Evolutionary conservation across 2,113 vertebrate genomes (phyloP), one percentile per base, ranked within the genome.

Genomic region (Brevimyrus niger): DNA sequence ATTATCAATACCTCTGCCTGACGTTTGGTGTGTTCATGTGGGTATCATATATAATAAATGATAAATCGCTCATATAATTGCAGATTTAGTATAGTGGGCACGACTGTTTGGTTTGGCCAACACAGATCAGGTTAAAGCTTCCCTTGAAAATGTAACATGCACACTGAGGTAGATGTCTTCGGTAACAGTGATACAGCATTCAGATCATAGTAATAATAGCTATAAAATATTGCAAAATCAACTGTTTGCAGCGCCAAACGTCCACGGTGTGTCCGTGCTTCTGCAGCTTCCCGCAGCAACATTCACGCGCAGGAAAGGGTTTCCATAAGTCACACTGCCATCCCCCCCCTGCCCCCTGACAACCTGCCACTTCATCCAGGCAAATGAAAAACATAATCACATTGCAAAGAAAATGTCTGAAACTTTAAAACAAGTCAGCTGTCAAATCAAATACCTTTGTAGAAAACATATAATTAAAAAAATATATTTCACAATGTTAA

Each of bases 91-190:
- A 87, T 46, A 58, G 44, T 38, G 73, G 50, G 48, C 69, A 87
- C 85, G 42, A n/a, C 50, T 38, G 87, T 27, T 50, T 42, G 38
- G 23, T 69, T 73, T 48, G 73, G 51, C 65, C 48, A 44, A 31
- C 31, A 65, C 15, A 31, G 46, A 88, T 88, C 82, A 48, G 42
- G 90, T 91, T 92, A 91, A 94, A 94, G 92, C 92, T 92, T 92
- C 90, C 89, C 89, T 92, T 80, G 47, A 89, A 87, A 87, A 89
- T 88, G 86, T 83, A 80, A 91, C 89, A 93, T 90, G 91, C 50
- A 58, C 91, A 92, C 92, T 94, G 95, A 96, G 95, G 95, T 96
- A 96, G 95, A 95, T 92, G 94, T 91, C 91, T 92, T 91, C 89
- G 84, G 89, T 87, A 90, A 92, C 84, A 47, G 90, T 47, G 90